phyloP scores from a whole-genome alignment of 1,140 invertebrate genomes.

The Halyomorpha halys region DNA sequence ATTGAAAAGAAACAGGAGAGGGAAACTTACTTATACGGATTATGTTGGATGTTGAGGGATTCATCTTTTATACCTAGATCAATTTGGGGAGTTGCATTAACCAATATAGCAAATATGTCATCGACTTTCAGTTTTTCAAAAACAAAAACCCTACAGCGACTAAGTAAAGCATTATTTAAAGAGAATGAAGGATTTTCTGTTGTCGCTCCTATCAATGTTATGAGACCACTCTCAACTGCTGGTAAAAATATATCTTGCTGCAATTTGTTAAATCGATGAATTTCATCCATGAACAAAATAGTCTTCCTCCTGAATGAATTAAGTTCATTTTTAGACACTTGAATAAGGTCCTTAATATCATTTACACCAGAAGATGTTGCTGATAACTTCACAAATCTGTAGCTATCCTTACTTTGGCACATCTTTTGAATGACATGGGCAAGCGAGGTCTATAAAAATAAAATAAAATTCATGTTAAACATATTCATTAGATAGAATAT shows the following conservation, averaged over 20 bases:
- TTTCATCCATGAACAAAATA: conserved; percentile 79
- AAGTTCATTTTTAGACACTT: conserved; percentile 60
- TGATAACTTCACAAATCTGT: conserved; percentile 61
- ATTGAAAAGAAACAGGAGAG: background rate
- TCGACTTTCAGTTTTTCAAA: conserved; percentile 55
- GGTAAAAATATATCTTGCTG: conserved; percentile 71
- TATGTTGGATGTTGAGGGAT: background rate
- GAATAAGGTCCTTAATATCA: conserved; percentile 65
- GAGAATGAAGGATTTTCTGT: conserved; percentile 83
- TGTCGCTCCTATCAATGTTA: conserved; percentile 73
- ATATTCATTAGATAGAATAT: no score
- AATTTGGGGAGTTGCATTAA: conserved; percentile 40
- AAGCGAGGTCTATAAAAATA: conserved; percentile 56
- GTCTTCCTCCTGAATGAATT: conserved; percentile 58
- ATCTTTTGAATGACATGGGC: conserved; percentile 61
- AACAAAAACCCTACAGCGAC: conserved; percentile 63
- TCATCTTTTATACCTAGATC: background rate
- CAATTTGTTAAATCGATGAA: conserved; percentile 76
- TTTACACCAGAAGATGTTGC: conserved; percentile 64
- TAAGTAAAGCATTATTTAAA: conserved; percentile 67
- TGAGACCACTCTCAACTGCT: conserved; percentile 67
- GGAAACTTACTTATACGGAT: conserved; percentile 15
- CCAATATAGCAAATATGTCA: conserved; percentile 51
- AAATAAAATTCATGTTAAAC: background rate
- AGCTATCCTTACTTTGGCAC: conserved; percentile 46